These are phyloP conservation scores for Oostethus manadensis DNA, from an alignment of 2,113 vertebrate species.

Conservation along the genomic window DNA sequence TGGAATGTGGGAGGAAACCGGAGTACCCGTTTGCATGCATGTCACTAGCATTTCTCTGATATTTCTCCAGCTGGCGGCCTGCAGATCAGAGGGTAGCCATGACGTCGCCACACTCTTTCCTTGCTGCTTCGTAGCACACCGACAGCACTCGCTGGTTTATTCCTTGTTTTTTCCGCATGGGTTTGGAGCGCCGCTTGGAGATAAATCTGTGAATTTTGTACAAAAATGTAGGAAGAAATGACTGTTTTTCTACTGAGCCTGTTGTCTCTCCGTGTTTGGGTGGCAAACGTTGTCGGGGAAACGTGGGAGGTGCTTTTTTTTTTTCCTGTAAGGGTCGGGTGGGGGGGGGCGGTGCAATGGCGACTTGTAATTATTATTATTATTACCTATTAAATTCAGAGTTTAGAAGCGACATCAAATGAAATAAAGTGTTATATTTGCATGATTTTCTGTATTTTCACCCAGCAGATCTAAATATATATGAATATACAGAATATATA, in stretches of 20 bases:
- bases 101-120: neutral
- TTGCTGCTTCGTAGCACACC: neutral
- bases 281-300: conserved; percentile 12
- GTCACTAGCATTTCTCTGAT: too few relatives aligned
- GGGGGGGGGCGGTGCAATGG: conserved; percentile 71
- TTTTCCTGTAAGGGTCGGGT: conserved; percentile 58
- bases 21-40: too few relatives aligned
- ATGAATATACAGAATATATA: neutral
- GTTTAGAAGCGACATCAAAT: conserved; percentile 57
- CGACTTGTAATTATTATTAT: conserved; percentile 61
- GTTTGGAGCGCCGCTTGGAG: neutral
- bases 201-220: conserved; percentile 79
- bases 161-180: neutral
- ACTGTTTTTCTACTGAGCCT: conserved; percentile 73
- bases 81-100: neutral
- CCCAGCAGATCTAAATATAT: conserved; percentile 51
- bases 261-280: conserved; percentile 65
- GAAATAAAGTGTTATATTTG: conserved; percentile 80
- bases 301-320: neutral
- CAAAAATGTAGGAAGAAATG: conserved; percentile 63
- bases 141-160: neutral
- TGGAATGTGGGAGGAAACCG: too few relatives aligned
- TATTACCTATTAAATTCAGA: conserved; percentile 48
- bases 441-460: conserved; percentile 78
- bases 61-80: too few relatives aligned